Evolutionary conservation across 2,113 vertebrate species (phyloP).

Genomic region (Thalassarche chlororhynchos): DNA sequence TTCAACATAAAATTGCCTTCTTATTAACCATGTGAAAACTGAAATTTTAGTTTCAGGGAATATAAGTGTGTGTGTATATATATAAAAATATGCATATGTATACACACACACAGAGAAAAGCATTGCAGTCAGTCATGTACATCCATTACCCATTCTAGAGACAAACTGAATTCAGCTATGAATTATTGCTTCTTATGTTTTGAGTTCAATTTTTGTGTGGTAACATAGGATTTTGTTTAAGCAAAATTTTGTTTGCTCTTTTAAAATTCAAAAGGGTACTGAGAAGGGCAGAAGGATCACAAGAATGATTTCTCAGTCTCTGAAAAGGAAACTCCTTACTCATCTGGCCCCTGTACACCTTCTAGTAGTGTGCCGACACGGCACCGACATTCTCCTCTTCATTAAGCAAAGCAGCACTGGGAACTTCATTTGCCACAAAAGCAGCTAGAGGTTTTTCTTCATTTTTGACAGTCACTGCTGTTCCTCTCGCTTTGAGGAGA

Average conservation of each 20-base stretch:
- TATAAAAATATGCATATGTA: not conserved
- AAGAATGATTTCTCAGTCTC: not conserved
- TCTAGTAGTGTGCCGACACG: not conserved
- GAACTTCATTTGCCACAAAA: not conserved
- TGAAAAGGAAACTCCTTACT: not conserved
- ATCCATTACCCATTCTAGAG: not conserved
- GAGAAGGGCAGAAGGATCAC: not conserved
- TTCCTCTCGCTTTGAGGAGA: constrained; percentile 78
- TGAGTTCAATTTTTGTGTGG: not conserved
- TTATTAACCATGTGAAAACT: not conserved
- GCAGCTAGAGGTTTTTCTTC: not conserved
- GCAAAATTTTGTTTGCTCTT: constrained; percentile 29
- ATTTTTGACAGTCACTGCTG: constrained; percentile 55
- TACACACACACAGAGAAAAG: not conserved
- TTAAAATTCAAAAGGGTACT: not conserved
- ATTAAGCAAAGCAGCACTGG: not conserved
- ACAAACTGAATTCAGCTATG: not conserved
- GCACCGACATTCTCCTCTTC: not conserved
- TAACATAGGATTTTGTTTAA: constrained; percentile 5
- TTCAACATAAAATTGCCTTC: not conserved
- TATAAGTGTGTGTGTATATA: not conserved
- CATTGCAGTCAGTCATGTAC: not conserved
- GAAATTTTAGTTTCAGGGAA: not conserved
- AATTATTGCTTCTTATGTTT: not conserved
- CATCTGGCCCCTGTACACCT: not conserved